Evolutionary conservation across 1,140 invertebrate genomes (phyloP), one percentile per base, ranked within the genome.

Genomic region (Halictus rubicundus): DNA sequence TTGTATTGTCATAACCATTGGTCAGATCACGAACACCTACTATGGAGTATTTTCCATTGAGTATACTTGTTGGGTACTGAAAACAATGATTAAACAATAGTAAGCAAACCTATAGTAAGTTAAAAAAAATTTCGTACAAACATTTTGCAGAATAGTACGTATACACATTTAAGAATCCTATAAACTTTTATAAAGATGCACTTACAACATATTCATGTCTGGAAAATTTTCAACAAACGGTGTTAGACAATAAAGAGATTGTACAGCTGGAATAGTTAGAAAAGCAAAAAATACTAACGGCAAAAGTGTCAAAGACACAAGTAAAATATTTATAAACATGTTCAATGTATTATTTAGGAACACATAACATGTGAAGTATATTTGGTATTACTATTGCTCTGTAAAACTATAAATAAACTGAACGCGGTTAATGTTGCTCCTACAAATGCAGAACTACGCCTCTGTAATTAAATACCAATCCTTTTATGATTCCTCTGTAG

Each of bases 1-100:
- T 95, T 52, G 94, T 94, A 85, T 95, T 97, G 91, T 99, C 98
- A 89, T 96, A 97, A 10, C 98, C 98, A 2, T 95, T 96, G 1
- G 97, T 98, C 46, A 99, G 94, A 92, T 99, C 99, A 70, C 98
- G 94, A 1, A 99, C 94, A 78, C 93, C 93, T 60, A 91, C 93
- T 69, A 99, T 96, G 76, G 94, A 93, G 91, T 96, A 98, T 76
- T 95, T 94, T 32, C 96, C 97, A 87, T 94, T 91, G 54, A 94
- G 92, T 89, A 98, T 95, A 82, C 89, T 93, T 63, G 92, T 92
- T 37, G 97, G 97, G 93, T 98, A 98, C 96, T 98, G 91, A 32
- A 95, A 75, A 70, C 7, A 71, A 9, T 27, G 23, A 65, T 69
- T 54, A 82, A 16, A 54, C 37, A 72, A 63, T 60, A 60, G 49